Percentiles rank a stretch among this genome's conserved stretches.
Evolutionary conservation across 2,113 vertebrate species (phyloP).

Genomic region (Lagopus muta): DNA sequence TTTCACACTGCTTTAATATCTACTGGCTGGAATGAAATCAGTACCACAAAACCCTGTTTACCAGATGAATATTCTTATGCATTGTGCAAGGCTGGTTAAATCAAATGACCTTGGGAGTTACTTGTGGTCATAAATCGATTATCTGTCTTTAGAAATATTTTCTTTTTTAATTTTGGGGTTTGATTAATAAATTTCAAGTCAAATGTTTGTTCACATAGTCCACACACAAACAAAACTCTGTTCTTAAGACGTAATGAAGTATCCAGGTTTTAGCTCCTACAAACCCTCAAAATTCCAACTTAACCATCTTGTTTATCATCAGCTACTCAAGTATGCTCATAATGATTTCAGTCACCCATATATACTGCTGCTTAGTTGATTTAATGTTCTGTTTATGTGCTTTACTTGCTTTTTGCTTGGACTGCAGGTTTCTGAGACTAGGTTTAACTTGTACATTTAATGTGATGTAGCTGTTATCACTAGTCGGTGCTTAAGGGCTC

Average conservation of each 20-base stretch:
- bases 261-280: background rate
- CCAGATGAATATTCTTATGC: background rate
- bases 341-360: background rate
- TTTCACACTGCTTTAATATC: background rate
- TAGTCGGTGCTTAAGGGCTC: background rate
- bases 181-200: background rate
- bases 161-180: background rate
- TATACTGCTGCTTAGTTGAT: background rate
- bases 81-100: background rate
- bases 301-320: background rate
- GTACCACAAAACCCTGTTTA: background rate
- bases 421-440: background rate
- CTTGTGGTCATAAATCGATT: background rate
- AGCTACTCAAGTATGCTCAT: background rate
- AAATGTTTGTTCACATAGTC: background rate
- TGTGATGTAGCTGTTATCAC: background rate
- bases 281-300: background rate
- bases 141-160: background rate
- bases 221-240: background rate
- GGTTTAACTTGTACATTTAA: background rate
- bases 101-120: background rate
- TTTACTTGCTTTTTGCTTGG: background rate
- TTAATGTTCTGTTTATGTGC: background rate
- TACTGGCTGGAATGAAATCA: background rate
- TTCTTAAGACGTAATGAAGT: background rate